phyloP scores from a whole-genome alignment of 2,888 invertebrate species.

The Gryllus longicercus region DNA sequence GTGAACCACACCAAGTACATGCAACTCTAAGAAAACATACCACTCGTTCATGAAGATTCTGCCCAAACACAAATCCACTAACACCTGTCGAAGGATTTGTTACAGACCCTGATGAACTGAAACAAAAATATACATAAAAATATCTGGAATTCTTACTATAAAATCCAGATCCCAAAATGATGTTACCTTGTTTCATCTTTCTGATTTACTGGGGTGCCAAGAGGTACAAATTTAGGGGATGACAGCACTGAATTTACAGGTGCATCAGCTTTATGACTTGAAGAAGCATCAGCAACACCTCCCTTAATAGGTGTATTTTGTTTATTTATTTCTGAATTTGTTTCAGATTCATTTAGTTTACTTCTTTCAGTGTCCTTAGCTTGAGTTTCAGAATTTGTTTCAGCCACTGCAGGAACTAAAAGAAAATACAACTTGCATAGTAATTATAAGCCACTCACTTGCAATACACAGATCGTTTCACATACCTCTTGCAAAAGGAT shows the following conservation, averaged over 20 bases:
- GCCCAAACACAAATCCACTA: constrained; percentile 82
- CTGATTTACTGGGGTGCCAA: constrained; percentile 30
- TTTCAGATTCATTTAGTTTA: neutral
- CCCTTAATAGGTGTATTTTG: neutral
- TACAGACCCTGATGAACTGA: neutral
- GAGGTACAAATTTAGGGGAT: constrained; percentile 35
- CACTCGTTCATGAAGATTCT: constrained; percentile 84
- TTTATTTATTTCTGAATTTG: neutral
- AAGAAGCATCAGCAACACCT: neutral
- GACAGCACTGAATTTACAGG: constrained; percentile 5
- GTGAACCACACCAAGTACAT: no score
- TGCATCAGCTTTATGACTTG: neutral
- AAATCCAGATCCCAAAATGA: neutral
- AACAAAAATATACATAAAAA: neutral
- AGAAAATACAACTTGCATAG: neutral
- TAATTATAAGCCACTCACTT: neutral
- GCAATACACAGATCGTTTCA: neutral
- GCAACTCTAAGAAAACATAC: constrained; percentile 45
- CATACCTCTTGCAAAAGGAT: constrained; percentile 35
- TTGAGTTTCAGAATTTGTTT: neutral
- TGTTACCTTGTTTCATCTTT: constrained; percentile 35
- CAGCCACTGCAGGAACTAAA: constrained; percentile 4
- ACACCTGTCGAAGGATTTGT: constrained; percentile 42
- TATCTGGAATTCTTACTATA: neutral
- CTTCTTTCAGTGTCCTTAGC: neutral